A percentile compares a stretch with the other conserved stretches of the same genome.
phyloP scores from a whole-genome alignment of 35 echinoderm and acorn worm species.

The Stichopus chloronotus region DNA sequence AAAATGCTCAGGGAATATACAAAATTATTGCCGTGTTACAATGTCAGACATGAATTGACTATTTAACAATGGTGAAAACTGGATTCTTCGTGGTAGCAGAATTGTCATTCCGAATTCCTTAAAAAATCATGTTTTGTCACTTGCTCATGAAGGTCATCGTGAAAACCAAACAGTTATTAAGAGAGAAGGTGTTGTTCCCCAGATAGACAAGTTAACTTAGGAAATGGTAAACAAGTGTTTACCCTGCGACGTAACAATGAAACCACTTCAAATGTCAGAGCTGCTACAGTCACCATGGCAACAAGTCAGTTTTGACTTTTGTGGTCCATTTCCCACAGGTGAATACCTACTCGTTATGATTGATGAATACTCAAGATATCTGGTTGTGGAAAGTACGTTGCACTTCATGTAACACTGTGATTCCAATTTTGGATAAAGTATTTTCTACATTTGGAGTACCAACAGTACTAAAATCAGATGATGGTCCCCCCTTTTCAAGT shows the following conservation, averaged over 20 bases:
- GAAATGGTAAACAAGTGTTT: no score
- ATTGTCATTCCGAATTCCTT: constrained; percentile 40
- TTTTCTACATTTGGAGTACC: constrained; percentile 35
- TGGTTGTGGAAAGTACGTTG: not conserved
- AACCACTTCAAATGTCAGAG: constrained; percentile 57
- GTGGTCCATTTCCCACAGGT: constrained; percentile 64
- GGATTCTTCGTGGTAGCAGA: not conserved
- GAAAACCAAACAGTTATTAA: constrained; percentile 49
- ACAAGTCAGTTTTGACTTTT: constrained; percentile 70
- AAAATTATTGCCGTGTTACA: not conserved
- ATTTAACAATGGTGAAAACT: no score
- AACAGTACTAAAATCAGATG: constrained; percentile 58
- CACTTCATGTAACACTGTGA: not conserved
- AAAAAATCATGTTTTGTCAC: not conserved
- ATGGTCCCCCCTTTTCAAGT: constrained; percentile 78
- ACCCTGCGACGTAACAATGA: constrained; percentile 7
- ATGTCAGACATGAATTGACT: no score
- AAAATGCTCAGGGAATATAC: not conserved
- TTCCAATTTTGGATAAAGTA: constrained; percentile 8
- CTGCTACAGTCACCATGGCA: constrained; percentile 53
- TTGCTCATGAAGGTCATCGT: constrained; percentile 58
- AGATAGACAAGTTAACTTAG: no score
- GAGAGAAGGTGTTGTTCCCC: constrained; percentile 63
- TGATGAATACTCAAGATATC: constrained; percentile 66
- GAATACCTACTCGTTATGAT: constrained; percentile 70